phyloP scores from a whole-genome alignment of 2,888 invertebrate species.

The Rhingia rostrata region DNA sequence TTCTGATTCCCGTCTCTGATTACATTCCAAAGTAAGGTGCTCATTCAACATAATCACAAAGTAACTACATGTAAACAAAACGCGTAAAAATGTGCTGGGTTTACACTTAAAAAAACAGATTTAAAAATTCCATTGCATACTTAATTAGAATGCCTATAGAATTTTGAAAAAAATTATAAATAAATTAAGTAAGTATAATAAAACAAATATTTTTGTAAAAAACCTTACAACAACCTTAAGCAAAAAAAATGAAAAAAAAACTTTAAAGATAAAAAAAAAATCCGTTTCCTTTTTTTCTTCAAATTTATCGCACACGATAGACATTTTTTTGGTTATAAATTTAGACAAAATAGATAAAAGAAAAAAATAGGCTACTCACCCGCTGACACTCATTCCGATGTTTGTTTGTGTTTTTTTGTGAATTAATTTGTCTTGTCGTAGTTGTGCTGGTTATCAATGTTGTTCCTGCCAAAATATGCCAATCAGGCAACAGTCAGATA shows the following conservation, averaged over 20 bases:
- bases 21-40: too few relatives aligned
- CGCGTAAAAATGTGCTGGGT: too few relatives aligned
- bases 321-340: constrained; percentile 36
- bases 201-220: too few relatives aligned
- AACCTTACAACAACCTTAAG: constrained; percentile 33
- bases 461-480: constrained; percentile 19
- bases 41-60: too few relatives aligned
- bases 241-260: constrained; percentile 8
- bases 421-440: background rate
- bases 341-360: constrained; percentile 25
- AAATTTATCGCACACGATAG: constrained; percentile 44
- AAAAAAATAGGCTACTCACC: constrained; percentile 47
- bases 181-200: too few relatives aligned
- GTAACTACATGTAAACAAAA: too few relatives aligned
- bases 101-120: too few relatives aligned
- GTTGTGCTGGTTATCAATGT: constrained; percentile 1
- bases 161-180: too few relatives aligned
- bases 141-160: too few relatives aligned
- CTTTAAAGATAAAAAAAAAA: constrained; percentile 14
- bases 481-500: constrained; percentile 16
- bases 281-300: constrained; percentile 34
- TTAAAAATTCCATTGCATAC: too few relatives aligned
- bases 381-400: constrained; percentile 38
- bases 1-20: too few relatives aligned
- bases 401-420: background rate